Conservation (phyloP, 2,113 vertebrate genomes). For the Apodemus speciosus region DNA sequence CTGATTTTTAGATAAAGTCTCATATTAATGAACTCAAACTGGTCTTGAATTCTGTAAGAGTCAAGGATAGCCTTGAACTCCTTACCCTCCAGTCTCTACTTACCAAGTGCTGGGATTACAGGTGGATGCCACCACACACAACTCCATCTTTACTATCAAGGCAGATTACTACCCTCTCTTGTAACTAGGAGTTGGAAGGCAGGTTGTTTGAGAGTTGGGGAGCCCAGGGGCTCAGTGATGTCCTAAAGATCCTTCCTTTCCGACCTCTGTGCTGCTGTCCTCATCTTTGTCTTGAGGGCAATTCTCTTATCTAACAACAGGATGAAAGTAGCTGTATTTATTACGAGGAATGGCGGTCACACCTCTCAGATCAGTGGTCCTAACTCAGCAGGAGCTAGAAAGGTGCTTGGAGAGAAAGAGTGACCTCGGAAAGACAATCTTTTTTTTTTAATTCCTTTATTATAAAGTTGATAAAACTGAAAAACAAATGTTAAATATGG, state of each 20-base stretch:
- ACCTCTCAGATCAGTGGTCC: not conserved
- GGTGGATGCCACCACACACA: too few species aligned
- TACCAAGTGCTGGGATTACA: not conserved
- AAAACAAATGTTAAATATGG: slow-evolving; percentile 44
- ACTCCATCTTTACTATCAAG: slow-evolving; percentile 14
- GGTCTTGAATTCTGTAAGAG: not conserved
- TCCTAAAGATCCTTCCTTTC: not conserved
- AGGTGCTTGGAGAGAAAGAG: not conserved
- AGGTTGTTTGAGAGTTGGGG: not conserved
- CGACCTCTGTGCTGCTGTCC: not conserved
- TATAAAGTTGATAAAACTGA: slow-evolving; percentile 18
- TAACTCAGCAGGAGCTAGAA: not conserved
- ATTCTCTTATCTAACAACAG: not conserved
- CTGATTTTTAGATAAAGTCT: not conserved
- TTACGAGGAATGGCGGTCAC: not conserved
- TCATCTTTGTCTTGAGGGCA: not conserved
- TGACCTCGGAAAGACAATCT: not conserved
- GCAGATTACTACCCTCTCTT: not conserved
- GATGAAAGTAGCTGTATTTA: not conserved
- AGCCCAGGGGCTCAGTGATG: not conserved
- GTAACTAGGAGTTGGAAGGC: not conserved
- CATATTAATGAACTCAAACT: not conserved
- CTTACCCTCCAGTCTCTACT: not conserved
- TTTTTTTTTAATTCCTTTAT: slow-evolving; percentile 43
- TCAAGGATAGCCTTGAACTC: not conserved